These are phyloP conservation scores for Sarcoramphus papa DNA, from an alignment of 2,797 vertebrate genomes.

Conservation along the genomic window DNA sequence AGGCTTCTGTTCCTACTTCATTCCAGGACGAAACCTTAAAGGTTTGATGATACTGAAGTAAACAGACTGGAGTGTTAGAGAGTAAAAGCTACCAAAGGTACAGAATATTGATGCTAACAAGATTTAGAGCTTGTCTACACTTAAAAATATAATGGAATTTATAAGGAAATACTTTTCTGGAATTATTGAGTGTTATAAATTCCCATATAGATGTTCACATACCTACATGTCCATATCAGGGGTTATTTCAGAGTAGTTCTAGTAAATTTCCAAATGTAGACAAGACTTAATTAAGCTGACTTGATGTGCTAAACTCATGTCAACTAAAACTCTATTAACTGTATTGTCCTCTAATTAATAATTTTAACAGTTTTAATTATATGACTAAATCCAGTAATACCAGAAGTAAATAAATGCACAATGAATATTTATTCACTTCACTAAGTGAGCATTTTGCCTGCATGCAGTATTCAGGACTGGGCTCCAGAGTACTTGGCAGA, in stretches of 20 bases:
- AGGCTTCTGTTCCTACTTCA: neutral
- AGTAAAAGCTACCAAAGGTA: neutral
- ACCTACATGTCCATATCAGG: neutral
- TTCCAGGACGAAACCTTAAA: neutral
- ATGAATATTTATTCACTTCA: constrained; percentile 7
- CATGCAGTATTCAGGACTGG: neutral
- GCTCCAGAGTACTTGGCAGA: neutral
- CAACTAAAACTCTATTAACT: neutral
- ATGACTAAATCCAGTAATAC: constrained; percentile 1
- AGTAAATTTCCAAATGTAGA: neutral
- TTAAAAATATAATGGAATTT: neutral
- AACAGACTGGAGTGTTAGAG: neutral
- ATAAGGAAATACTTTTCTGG: neutral
- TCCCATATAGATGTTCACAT: neutral
- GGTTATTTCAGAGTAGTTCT: neutral
- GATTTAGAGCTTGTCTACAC: neutral
- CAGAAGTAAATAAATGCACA: constrained; percentile 14
- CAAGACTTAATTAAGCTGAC: neutral
- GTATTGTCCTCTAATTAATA: constrained; percentile 32
- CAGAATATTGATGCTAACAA: neutral
- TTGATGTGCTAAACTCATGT: neutral
- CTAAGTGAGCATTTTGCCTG: neutral
- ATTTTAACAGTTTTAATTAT: constrained; percentile 11
- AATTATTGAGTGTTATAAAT: neutral
- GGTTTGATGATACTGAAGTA: neutral